Evolutionary conservation across 2,888 invertebrate genomes (phyloP).

Genomic region (Himalopsyche tibetana): DNA sequence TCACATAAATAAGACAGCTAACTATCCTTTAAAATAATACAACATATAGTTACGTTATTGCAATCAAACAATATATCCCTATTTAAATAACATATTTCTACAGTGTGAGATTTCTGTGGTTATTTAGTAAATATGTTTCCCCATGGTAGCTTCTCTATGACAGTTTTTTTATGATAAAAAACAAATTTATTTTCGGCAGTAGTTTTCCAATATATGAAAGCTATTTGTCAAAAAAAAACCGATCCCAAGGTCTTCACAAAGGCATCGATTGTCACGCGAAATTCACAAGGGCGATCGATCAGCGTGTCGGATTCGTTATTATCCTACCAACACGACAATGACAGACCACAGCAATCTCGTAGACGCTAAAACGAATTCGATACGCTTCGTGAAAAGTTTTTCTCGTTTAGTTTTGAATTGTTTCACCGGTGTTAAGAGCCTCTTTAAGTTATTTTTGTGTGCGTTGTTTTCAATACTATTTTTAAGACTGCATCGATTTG

Average conservation of each 20-base stretch:
- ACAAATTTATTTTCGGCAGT: neutral
- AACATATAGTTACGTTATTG: no score
- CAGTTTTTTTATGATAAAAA: no score
- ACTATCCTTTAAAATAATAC: no score
- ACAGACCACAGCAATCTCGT: neutral
- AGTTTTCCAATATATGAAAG: neutral
- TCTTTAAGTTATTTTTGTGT: neutral
- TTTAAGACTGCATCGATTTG: neutral
- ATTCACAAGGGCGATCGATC: constrained; percentile 17
- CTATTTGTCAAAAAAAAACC: constrained; percentile 8
- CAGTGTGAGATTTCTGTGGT: no score
- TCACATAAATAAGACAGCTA: no score
- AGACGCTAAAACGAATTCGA: constrained; percentile 18
- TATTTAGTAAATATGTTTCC: no score
- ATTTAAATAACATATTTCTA: no score
- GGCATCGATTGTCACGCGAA: constrained; percentile 21
- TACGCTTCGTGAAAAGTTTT: neutral
- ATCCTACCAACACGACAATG: neutral
- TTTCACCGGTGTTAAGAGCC: constrained; percentile 8
- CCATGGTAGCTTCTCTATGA: no score
- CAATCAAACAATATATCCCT: no score
- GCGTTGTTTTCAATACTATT: constrained; percentile 5
- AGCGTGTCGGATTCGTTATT: constrained; percentile 34
- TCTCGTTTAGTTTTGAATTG: constrained; percentile 7
- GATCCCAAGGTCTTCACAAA: constrained; percentile 7